Percentiles rank a stretch among this genome's conserved stretches.
Evolutionary conservation across 2,113 vertebrate species (phyloP).

Genomic region (Laterallus jamaicensis): DNA sequence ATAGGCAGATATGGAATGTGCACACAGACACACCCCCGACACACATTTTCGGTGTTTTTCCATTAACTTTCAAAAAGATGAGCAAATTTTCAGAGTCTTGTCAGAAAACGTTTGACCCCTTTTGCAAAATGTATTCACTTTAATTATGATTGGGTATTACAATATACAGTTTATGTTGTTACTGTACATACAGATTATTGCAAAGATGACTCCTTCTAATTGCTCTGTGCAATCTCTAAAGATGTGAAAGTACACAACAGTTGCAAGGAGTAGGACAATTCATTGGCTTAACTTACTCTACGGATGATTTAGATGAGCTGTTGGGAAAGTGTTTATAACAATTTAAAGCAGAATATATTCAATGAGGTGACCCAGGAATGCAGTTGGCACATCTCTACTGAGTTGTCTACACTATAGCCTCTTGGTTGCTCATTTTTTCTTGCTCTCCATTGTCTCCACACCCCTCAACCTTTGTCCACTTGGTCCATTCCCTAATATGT

Average conservation of each 20-base stretch:
- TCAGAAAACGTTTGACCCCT: not conserved
- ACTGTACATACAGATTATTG: not conserved
- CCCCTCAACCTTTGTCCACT: not conserved
- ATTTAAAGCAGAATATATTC: not conserved
- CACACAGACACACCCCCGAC: too few relatives aligned
- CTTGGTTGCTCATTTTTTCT: not conserved
- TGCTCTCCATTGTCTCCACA: not conserved
- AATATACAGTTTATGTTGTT: not conserved
- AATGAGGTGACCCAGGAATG: not conserved
- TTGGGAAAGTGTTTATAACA: not conserved
- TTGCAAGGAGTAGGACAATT: not conserved
- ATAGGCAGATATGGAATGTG: not conserved
- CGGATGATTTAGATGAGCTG: not conserved
- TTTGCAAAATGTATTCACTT: not conserved
- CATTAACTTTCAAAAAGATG: not conserved
- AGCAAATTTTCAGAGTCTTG: not conserved
- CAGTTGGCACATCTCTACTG: not conserved
- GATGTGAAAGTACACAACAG: not conserved
- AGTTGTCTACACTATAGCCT: not conserved
- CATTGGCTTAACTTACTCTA: not conserved
- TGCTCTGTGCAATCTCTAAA: not conserved
- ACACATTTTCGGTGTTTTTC: not conserved
- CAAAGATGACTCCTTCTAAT: not conserved
- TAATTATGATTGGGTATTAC: not conserved
- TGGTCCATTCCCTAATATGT: not conserved